These are phyloP conservation scores for Trichopria drosophilae DNA, from an alignment of 2,888 invertebrate species.

Conservation along the genomic window DNA sequence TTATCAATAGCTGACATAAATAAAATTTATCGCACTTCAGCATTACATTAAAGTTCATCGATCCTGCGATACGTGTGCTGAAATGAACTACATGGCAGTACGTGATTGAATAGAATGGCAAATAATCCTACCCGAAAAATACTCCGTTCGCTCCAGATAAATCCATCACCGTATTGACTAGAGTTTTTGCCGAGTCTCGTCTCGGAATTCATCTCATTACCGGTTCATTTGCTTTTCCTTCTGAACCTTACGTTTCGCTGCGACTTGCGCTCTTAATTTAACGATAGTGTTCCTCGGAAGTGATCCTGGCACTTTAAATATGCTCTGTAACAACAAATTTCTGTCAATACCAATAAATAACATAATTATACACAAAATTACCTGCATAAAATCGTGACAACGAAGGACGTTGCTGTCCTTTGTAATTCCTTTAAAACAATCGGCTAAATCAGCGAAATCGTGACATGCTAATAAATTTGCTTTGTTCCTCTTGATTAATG, in stretches of 20 bases:
- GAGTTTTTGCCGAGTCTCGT: conserved; percentile 37
- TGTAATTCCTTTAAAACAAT: conserved; percentile 80
- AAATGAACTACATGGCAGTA: no score
- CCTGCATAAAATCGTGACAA: conserved; percentile 89
- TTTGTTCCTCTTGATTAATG: conserved; percentile 76
- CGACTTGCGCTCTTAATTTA: conserved; percentile 65
- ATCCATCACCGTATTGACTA: conserved; percentile 44
- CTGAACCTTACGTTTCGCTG: conserved; percentile 63
- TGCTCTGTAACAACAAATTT: conserved; percentile 63
- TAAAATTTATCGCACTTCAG: no score
- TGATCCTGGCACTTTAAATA: conserved; percentile 81
- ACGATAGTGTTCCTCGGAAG: conserved; percentile 70
- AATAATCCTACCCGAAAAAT: no score
- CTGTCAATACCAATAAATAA: conserved; percentile 14
- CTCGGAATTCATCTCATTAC: conserved; percentile 47
- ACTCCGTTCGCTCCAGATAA: no score
- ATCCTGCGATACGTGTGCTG: conserved; percentile 39
- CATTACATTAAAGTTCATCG: conserved; percentile 34
- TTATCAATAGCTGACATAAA: conserved; percentile 15
- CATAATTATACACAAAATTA: conserved; percentile 52
- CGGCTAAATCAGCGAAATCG: conserved; percentile 80
- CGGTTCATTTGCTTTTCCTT: conserved; percentile 48
- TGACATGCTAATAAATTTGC: conserved; percentile 73
- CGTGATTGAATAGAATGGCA: no score
- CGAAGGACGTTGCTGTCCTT: conserved; percentile 77